These are phyloP conservation scores for Tokudaia tokunoshimensis DNA, from an alignment of 2,797 vertebrate species.

Conservation along the genomic window DNA sequence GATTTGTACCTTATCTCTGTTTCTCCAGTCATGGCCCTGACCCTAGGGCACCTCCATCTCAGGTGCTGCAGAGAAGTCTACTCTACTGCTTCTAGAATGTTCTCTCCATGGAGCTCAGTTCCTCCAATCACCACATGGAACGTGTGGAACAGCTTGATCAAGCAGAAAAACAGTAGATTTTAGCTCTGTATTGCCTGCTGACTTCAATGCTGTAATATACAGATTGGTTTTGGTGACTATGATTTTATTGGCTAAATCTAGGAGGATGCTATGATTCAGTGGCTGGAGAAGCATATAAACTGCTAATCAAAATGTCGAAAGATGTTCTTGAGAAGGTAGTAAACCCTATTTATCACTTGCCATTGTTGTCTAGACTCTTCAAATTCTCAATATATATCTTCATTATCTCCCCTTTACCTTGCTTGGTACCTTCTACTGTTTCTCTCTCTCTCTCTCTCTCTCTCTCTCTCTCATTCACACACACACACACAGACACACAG, in stretches of 20 bases:
- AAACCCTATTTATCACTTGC: background rate
- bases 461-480: background rate
- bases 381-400: background rate
- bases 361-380: background rate
- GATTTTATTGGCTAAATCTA: background rate
- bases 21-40: background rate
- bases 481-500: too few species aligned
- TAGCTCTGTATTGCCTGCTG: background rate
- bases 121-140: background rate
- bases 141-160: background rate
- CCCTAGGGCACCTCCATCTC: background rate
- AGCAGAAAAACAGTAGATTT: background rate
- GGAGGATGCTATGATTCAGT: background rate
- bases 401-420: background rate
- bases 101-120: background rate
- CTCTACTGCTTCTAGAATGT: background rate
- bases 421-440: background rate
- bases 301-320: background rate
- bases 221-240: background rate
- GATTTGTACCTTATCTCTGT: background rate
- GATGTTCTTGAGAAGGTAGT: background rate
- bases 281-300: background rate
- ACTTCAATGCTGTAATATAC: background rate
- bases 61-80: too few species aligned
- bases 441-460: conserved; percentile 8